Evolutionary conservation across 2,797 vertebrate species (phyloP).

Genomic region (Sternarchorhynchus goeldii): DNA sequence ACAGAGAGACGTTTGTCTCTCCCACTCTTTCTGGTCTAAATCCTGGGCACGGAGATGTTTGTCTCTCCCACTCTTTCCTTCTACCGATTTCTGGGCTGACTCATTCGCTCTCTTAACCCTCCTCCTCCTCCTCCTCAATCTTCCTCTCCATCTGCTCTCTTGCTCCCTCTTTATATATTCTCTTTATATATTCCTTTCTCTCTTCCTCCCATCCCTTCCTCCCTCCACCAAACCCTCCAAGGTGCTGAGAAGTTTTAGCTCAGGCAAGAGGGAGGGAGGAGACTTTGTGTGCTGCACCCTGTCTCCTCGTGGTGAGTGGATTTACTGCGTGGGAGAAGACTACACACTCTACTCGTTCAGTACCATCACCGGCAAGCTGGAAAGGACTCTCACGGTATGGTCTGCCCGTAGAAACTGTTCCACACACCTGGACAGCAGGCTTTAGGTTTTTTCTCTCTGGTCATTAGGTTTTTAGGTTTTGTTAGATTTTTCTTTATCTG

Average conservation of each 20-base stretch:
- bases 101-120: conserved; percentile 30
- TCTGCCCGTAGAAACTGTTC: conserved; percentile 19
- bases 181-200: conserved; percentile 27
- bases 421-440: background rate
- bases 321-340: conserved; percentile 98
- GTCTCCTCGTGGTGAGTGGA: conserved; percentile 98
- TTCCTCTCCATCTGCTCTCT: conserved; percentile 35
- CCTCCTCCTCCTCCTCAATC: conserved; percentile 33
- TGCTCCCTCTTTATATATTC: conserved; percentile 22
- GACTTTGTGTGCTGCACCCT: conserved; percentile 97
- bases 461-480: no score
- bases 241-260: conserved; percentile 99
- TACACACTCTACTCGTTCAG: conserved; percentile 99
- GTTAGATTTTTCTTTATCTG: no score
- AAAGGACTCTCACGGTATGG: conserved; percentile 94
- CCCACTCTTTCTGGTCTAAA: conserved; percentile 33
- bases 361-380: conserved; percentile 97
- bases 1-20: conserved; percentile 10
- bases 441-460: no score
- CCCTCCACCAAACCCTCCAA: conserved; percentile 58
- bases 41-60: background rate
- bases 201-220: background rate
- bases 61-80: conserved; percentile 42
- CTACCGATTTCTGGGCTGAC: conserved; percentile 31
- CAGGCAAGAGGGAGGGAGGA: conserved; percentile 96